A percentile compares a stretch with the other conserved stretches of the same genome.
These are phyloP conservation scores for Cephus sareptanus DNA, from an alignment of 2,888 invertebrate species.

Conservation along the genomic window DNA sequence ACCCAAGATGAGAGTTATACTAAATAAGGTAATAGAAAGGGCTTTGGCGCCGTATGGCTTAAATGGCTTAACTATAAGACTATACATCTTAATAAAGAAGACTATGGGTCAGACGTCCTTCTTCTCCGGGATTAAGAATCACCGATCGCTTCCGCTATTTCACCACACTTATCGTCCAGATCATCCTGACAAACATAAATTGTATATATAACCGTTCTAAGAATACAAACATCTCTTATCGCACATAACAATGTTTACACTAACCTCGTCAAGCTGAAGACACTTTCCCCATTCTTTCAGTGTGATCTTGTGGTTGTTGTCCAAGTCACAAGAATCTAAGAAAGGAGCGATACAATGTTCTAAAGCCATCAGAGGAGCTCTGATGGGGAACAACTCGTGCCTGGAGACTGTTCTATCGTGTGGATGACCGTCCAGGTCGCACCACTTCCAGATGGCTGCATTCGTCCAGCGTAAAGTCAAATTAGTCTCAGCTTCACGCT, in stretches of 20 bases:
- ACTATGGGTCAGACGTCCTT: no score
- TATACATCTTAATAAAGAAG: no score
- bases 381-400: slow-evolving; percentile 95
- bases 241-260: background rate
- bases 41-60: no score
- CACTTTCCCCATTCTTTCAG: slow-evolving; percentile 94
- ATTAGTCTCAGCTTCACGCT: slow-evolving; percentile 89
- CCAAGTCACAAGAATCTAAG: slow-evolving; percentile 88
- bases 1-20: no score
- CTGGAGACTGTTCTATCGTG: slow-evolving; percentile 89
- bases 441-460: slow-evolving; percentile 98
- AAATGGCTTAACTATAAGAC: no score
- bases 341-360: slow-evolving; percentile 99
- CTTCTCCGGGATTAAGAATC: background rate
- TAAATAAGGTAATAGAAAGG: no score
- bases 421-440: slow-evolving; percentile 94
- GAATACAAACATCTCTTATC: background rate
- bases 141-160: slow-evolving; percentile 70
- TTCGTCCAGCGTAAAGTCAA: slow-evolving; percentile 87
- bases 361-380: slow-evolving; percentile 93
- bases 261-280: slow-evolving; percentile 84
- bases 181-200: slow-evolving; percentile 72
- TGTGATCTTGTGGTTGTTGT: slow-evolving; percentile 91
- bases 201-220: background rate
- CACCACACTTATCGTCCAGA: slow-evolving; percentile 84